Base-by-base conservation (phyloP, 2,888 invertebrate genomes). In the Caprella mutica region DNA sequence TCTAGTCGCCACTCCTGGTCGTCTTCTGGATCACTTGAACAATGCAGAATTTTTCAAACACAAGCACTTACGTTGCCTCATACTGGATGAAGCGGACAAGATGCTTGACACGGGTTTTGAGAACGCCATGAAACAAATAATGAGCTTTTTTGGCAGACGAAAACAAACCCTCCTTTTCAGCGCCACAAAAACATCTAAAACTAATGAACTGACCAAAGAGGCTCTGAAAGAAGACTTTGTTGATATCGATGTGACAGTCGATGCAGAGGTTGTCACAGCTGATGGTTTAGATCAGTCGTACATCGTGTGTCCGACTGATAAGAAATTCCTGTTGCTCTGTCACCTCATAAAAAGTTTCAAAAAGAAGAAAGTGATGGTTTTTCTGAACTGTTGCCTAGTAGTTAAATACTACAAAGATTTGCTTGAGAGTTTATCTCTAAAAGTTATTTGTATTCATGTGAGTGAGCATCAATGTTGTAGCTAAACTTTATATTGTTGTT, bases 61-160 rank as follows among this genome's bases (percentile, higher is more conserved):
- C 70, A 93, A 93, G 75, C 96, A 96, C 74, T 76, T 96, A 14
- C 89, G 93, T 70, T 93, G 92, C 72, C 77, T 97, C 23, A 79
- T 97, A 23, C 92, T 97, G 71, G 97, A 97, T 72, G 97, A 97
- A 75, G 96, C 96, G n/a, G 97, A 97, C 76, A 79, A 94, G 68
- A 93, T 97, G 72, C 77, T 97, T 58, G 93, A 96, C 71, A 87
- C 94, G 71, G 96, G 96, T 52, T 97, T 97, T 73, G 96, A 97
- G 75, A 91, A 94, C 71, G 96, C 97, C 73, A 81, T 97, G 70
- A 92, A 90, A 68, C 88, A 91, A 75, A 94, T 97, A 65, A 81
- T 97, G 30, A 85, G 84, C 69, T 75, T 93, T 55, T 75, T 97
- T 76, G 39, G 70, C 92, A 92, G 90, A 76, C 81, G 84, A 38